Evolutionary conservation across 2,113 vertebrate species (phyloP).

Genomic region (Pycnonotus jocosus): DNA sequence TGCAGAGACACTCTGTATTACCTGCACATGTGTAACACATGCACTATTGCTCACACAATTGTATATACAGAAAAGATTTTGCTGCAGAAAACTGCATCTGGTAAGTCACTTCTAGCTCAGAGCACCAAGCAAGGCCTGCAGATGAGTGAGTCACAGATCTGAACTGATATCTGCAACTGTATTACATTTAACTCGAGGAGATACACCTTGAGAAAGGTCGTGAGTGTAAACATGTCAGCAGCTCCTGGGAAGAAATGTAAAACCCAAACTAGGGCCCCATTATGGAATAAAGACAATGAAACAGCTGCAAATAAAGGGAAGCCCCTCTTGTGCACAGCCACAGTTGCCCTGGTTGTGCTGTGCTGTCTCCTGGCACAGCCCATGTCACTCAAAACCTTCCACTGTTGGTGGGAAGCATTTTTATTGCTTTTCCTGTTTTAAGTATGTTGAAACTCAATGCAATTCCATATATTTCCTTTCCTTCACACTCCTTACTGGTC

Average conservation of each 20-base stretch:
- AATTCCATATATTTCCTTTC: background rate
- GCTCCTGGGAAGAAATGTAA: background rate
- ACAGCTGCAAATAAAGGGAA: background rate
- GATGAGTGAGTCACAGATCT: background rate
- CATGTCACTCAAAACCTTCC: background rate
- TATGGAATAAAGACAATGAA: background rate
- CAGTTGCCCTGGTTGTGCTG: rapidly evolving
- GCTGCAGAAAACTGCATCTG: background rate
- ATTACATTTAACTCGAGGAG: background rate
- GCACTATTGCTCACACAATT: background rate
- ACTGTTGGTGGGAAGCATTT: background rate
- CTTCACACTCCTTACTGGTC: background rate
- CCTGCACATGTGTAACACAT: background rate
- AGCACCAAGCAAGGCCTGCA: background rate
- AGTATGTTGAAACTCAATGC: background rate
- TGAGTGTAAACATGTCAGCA: background rate
- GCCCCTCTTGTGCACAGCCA: background rate
- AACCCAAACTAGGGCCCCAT: rapidly evolving
- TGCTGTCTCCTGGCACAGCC: background rate
- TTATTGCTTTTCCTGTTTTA: background rate
- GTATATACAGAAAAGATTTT: background rate
- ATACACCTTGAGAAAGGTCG: background rate
- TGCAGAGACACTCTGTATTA: background rate
- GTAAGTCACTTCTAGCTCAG: background rate
- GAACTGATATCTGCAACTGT: background rate